Evolutionary conservation across 2,797 vertebrate species (phyloP).

Genomic region (Streptopelia turtur): DNA sequence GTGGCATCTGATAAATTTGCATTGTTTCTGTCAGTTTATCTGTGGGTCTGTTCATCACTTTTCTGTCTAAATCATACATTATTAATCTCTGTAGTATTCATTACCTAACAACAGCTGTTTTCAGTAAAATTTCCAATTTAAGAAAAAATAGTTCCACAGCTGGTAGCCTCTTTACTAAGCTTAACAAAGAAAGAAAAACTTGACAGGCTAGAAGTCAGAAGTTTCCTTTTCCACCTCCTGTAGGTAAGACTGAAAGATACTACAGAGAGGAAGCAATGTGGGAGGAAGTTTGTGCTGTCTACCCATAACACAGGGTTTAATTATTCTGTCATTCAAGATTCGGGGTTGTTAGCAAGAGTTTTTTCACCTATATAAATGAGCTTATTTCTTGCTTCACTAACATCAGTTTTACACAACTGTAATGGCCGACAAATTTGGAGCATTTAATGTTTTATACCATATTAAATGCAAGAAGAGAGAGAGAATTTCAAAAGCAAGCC

Average conservation of each 20-base stretch:
- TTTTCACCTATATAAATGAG: not conserved
- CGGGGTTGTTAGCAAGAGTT: not conserved
- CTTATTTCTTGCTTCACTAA: not conserved
- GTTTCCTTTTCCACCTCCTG: slow-evolving; percentile 28
- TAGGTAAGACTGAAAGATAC: slow-evolving; percentile 43
- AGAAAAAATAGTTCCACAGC: not conserved
- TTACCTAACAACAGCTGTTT: not conserved
- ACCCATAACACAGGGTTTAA: not conserved
- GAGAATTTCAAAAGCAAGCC: not conserved
- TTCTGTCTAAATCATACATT: not conserved
- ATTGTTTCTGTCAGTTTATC: not conserved
- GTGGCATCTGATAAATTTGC: not conserved
- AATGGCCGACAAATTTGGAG: not conserved
- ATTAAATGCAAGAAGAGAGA: not conserved
- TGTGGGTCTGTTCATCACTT: not conserved
- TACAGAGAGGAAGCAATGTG: not conserved
- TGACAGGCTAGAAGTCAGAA: slow-evolving; percentile 31
- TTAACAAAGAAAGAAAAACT: slow-evolving; percentile 32
- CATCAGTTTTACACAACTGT: not conserved
- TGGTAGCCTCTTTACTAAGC: not conserved
- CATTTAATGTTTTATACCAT: not conserved
- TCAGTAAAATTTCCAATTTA: not conserved
- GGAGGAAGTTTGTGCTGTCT: slow-evolving; percentile 46
- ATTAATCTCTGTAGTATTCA: not conserved
- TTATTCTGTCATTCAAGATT: slow-evolving; percentile 10